Percentiles rank a stretch among this genome's conserved stretches.
These are phyloP conservation scores for Meganola albula DNA, from an alignment of 2,888 invertebrate genomes.

Conservation along the genomic window DNA sequence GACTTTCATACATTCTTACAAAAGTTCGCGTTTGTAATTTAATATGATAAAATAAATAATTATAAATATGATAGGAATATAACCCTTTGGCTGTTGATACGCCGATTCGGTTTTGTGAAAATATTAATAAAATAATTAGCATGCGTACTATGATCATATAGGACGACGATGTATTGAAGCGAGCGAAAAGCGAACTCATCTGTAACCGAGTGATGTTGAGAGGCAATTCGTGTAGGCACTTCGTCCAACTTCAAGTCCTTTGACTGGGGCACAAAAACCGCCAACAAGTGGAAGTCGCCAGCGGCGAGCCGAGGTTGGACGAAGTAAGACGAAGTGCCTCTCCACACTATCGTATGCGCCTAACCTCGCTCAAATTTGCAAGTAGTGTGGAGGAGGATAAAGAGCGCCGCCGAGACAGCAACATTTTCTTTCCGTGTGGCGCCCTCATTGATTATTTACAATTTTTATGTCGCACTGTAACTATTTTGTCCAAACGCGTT, in stretches of 20 bases:
- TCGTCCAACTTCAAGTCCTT: not conserved
- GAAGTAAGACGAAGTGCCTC: not conserved
- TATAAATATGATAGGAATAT: not conserved
- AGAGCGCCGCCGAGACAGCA: too few relatives aligned
- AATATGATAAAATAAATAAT: not conserved
- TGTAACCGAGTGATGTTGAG: not conserved
- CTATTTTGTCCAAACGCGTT: too few relatives aligned
- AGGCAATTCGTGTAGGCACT: not conserved
- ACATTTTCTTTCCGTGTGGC: too few relatives aligned
- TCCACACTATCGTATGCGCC: not conserved
- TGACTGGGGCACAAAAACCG: slow-evolving; percentile 2
- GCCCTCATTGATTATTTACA: too few relatives aligned
- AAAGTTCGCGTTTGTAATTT: not conserved
- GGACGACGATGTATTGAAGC: not conserved
- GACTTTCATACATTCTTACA: too few relatives aligned
- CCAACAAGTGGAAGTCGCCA: slow-evolving; percentile 1
- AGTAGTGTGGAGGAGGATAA: not conserved
- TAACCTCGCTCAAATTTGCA: not conserved
- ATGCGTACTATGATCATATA: not conserved
- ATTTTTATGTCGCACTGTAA: too few relatives aligned
- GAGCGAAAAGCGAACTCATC: not conserved
- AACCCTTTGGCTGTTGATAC: not conserved
- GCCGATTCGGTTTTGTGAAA: not conserved
- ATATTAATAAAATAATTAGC: too few relatives aligned
- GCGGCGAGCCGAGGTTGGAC: slow-evolving; percentile 3